Evolutionary conservation across 2,888 invertebrate species (phyloP), one percentile per base, ranked within the genome.

Genomic region (Eupeodes latifasciatus): DNA sequence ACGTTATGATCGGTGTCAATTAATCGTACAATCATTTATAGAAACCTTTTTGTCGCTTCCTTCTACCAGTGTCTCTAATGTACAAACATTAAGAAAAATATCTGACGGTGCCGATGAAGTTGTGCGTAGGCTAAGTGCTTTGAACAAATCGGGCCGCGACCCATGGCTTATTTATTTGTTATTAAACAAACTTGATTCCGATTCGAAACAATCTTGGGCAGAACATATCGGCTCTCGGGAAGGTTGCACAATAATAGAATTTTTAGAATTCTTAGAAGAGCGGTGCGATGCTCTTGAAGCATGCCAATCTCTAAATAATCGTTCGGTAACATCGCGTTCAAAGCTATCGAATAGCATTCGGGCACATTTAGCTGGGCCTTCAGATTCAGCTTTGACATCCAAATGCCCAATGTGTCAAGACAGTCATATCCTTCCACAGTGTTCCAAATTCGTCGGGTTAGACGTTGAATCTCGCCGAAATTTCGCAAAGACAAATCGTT

Each of bases 351-450:
- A 5, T 5, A 27, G 27, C 11, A 53, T 27, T n/a, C 49, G 59
- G 9, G 61, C 19, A 27, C 76, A 76, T 53, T 7, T 76, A 2
- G 64, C 64, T 53, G 53, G n/a, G 12, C 7, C 7, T 40, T 36
- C 44, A 64, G 7, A 36, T 40, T 76, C 5, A 36, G n/a, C 12
- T 14, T 72, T 59, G n/a, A 10, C 1, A 57, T 11, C 11, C 4
- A 27, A 57, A 57, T 64, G 76, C 40, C 61, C 49, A 16, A 61
- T 44, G 72, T 72, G 72, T 53, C 9, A 47, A 72, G n/a, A 59
- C 10, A 57, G 59, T 9, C 14, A 47, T 49, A 6, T 47, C 4
- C 19, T 59, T 5, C 19, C 55, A 11, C 57, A 72, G 27, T 27
- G 57, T 49, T 16, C 27, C 27, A 59, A 59, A 59, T 75, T 51